Base-by-base conservation (phyloP, 1,140 invertebrate species). In the Polyergus mexicanus region DNA sequence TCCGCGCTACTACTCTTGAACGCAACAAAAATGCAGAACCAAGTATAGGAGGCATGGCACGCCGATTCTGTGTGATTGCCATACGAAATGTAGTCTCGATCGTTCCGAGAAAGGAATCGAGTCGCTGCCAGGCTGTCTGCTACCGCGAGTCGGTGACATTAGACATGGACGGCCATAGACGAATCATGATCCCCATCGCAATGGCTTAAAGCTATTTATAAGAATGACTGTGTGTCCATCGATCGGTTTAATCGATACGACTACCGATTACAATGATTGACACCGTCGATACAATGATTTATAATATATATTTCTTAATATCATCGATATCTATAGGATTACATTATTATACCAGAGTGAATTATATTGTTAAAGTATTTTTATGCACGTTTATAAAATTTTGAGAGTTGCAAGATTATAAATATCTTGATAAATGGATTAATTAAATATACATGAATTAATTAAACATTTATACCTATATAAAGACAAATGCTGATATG, bases 111-210 rank as follows among this genome's bases (percentile, higher is more conserved):
- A 93, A 84, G 89, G 89, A 89, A 90, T 87, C 85, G 87, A 84
- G 80, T 68, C 81, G 92, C 91, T 93, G 92, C 93, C 93, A 93
- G 90, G 92, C 93, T 93, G 93, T 94, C 93, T 94, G 91, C 91
- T 91, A 86, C 90, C 77, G 81, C 41, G 75, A 56, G 25, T 84
- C 88, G 62, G 63, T 72, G 47, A 44, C 85, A 86, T 89, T 90
- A 84, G 66, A 81, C 84, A 92, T 87, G 88, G 87, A 87, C 92
- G 90, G 60, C 89, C 89, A 91, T 92, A 74, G 86, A 69, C 87
- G 87, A 88, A 87, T 90, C 89, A 88, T 86, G 90, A 92, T 92
- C 87, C 88, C 63, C 91, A 88, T 92, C 84, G 88, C 86, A 89
- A 91, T 90, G 81, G 90, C 74, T 80, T 86, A 87, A 85, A 63